A percentile compares a stretch with the other conserved stretches of the same genome.
Evolutionary conservation across 2,113 vertebrate genomes (phyloP).

Genomic region (Erythrolamprus reginae): DNA sequence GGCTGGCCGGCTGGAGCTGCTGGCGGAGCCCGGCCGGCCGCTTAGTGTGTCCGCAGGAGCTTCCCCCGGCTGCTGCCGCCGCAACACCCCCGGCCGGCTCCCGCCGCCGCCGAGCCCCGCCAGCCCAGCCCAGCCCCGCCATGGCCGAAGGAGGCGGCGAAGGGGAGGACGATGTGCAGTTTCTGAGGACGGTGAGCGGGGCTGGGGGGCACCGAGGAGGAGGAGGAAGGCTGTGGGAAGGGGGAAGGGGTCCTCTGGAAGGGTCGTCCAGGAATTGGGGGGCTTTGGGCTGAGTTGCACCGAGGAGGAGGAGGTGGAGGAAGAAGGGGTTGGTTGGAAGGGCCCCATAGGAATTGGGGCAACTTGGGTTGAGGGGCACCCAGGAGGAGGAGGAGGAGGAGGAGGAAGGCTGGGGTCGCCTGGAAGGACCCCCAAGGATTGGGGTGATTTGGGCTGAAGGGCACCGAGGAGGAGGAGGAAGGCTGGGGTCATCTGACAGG

Average conservation of each 20-base stretch:
- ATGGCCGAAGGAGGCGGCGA: constrained; percentile 87
- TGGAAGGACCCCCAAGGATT: too few relatives aligned
- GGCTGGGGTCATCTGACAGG: too few relatives aligned
- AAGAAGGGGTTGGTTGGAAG: too few relatives aligned
- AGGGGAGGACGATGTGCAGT: constrained; percentile 91
- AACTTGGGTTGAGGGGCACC: too few relatives aligned
- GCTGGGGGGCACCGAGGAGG: neutral
- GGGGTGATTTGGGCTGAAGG: too few relatives aligned
- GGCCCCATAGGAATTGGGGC: too few relatives aligned
- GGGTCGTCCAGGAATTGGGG: neutral
- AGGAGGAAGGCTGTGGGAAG: neutral
- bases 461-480: too few relatives aligned
- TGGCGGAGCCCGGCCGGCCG: neutral
- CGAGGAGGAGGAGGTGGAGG: too few relatives aligned
- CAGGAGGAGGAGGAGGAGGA: too few relatives aligned
- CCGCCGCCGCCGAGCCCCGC: neutral
- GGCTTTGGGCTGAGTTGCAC: neutral
- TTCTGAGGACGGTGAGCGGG: constrained; percentile 86
- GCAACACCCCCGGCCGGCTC: constrained; percentile 11
- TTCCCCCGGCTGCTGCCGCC: constrained; percentile 7
- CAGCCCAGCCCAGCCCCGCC: constrained; percentile 44
- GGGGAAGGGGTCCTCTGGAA: neutral
- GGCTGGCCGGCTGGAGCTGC: neutral
- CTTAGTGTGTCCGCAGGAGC: constrained; percentile 1
- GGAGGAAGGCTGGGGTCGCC: too few relatives aligned